A percentile compares a stretch with the other conserved stretches of the same genome.
Conservation (phyloP, 1,140 invertebrate genomes). For the Sitobion miscanthi region DNA sequence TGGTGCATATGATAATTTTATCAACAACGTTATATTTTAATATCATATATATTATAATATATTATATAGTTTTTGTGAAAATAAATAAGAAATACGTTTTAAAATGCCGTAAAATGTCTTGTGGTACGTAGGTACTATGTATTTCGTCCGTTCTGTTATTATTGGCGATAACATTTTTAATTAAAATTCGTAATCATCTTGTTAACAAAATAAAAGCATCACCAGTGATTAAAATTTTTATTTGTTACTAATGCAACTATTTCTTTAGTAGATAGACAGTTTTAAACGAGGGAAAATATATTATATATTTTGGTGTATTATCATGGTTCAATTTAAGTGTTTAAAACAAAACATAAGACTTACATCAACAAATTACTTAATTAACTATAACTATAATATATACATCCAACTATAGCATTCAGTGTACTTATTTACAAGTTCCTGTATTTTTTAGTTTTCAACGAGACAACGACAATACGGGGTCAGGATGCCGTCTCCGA, state of each 20-base stretch:
- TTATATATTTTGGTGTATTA: not conserved
- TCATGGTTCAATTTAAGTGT: not conserved
- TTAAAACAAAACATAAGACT: not conserved
- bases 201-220: no score
- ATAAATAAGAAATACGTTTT: not conserved
- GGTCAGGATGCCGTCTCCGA: not conserved
- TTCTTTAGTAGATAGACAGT: no score
- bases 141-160: no score
- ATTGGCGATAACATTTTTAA: no score
- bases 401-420: not conserved
- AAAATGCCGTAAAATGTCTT: not conserved
- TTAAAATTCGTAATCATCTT: no score
- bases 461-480: not conserved
- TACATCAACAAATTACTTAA: not conserved
- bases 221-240: no score
- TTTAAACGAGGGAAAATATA: not conserved
- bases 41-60: not conserved
- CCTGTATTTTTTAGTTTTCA: not conserved
- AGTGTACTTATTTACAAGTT: not conserved
- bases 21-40: not conserved
- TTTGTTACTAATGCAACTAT: no score
- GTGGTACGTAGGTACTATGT: no score
- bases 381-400: not conserved
- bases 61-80: not conserved
- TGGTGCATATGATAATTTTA: not conserved